phyloP scores from a whole-genome alignment of 2,797 vertebrate genomes.

The Microctenopoma lineatum region DNA sequence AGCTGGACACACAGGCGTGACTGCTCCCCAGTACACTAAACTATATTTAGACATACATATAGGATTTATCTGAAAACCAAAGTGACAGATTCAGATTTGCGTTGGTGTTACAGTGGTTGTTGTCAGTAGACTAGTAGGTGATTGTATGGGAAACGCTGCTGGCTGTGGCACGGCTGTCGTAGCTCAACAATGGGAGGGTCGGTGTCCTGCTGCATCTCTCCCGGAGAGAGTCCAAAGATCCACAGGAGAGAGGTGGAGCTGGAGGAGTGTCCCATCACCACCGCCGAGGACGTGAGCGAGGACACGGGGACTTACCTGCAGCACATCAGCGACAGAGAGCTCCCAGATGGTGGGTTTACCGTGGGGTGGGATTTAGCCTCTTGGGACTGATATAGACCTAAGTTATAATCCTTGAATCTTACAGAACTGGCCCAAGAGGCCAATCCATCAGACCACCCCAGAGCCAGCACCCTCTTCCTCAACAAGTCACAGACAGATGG shows the following conservation, averaged over 20 bases:
- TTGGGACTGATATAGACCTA: neutral
- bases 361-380: neutral
- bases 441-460: conserved; percentile 95
- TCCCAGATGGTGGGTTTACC: conserved; percentile 87
- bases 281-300: conserved; percentile 80
- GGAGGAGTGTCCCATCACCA: conserved; percentile 88
- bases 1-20: conserved; percentile 9
- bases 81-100: too few species aligned
- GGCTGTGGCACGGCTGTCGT: conserved; percentile 41
- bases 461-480: conserved; percentile 97
- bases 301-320: conserved; percentile 91
- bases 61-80: neutral
- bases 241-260: conserved; percentile 79
- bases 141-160: conserved; percentile 60
- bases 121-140: conserved; percentile 12
- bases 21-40: neutral
- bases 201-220: conserved; percentile 94
- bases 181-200: conserved; percentile 89
- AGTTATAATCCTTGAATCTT: neutral
- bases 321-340: conserved; percentile 96
- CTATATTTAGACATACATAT: neutral
- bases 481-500: conserved; percentile 99
- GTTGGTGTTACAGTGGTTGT: neutral
- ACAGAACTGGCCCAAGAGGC: conserved; percentile 93
- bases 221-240: conserved; percentile 90